Base-by-base conservation (phyloP, 2,113 vertebrate species). In the Gobio gobio region DNA sequence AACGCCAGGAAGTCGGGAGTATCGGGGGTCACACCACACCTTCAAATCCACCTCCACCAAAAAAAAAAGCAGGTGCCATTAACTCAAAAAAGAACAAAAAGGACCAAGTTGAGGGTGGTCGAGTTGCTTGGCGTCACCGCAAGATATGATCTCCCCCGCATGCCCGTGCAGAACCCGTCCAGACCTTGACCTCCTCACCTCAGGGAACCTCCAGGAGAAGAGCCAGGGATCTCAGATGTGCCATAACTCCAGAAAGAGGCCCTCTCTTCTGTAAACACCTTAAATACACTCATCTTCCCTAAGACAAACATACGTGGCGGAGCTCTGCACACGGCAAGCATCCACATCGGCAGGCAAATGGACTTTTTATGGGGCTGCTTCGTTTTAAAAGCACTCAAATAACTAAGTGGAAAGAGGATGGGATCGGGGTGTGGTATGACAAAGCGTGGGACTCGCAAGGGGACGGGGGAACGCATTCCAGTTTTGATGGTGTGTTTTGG, bases 181-280 rank as follows among this genome's bases (percentile, higher is more conserved):
- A 93, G 91, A 91, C 91, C 91, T 89, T 93, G 87, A 95, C 94
- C 94, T 94, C 86, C 87, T 87, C 89, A 93, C 92, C 92, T 89
- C 79, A 85, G 88, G 89, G 72, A 76, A 89, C 86, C 87, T 86
- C 82, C 85, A 86, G 85, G 86, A 78, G 84, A 79, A 64, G 79
- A 83, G 47, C 18, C 45, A 33, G 49, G 73, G 66, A 83, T 61
- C 74, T 86, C 26, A 77, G 54, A 82, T 74, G 18, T 68, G 63
- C 85, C 73, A 22, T 87, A 81, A 89, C n/a, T 82, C 86, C 63
- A 83, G 75, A 89, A 70, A 84, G 87, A 87, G 84, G 68, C 75
- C 73, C 80, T 87, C 86, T 84, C 88, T 91, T 91, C 91, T 89
- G 90, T 92, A 92, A 94, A 93, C 91, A 92, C 63, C 88, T 92